These are phyloP conservation scores for Tringa solitaria DNA, from an alignment of 2,113 vertebrate species.

Conservation along the genomic window DNA sequence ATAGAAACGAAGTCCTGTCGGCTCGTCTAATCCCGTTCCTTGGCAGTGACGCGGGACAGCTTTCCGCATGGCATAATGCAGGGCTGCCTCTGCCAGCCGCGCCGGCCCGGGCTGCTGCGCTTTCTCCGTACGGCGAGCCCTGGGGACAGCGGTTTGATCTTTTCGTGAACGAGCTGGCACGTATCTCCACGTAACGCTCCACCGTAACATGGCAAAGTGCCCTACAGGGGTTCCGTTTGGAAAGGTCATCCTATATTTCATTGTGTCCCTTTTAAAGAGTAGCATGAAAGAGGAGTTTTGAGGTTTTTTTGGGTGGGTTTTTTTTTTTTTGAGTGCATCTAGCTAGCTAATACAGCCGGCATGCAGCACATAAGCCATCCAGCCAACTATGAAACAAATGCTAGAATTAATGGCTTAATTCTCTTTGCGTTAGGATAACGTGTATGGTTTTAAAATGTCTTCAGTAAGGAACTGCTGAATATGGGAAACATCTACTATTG, in stretches of 20 bases:
- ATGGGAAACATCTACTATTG: neutral
- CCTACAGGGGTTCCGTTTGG: neutral
- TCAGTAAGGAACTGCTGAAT: conserved; percentile 34
- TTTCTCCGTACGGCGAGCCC: neutral
- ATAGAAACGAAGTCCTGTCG: neutral
- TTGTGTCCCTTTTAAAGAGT: neutral
- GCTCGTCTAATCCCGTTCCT: neutral
- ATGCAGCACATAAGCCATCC: neutral
- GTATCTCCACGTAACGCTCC: rapidly evolving
- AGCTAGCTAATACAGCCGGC: neutral
- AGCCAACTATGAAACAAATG: conserved; percentile 15
- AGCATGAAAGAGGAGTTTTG: neutral
- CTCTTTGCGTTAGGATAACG: conserved; percentile 34
- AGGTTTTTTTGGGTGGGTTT: too few relatives aligned
- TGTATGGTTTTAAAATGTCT: neutral
- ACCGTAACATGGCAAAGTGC: rapidly evolving
- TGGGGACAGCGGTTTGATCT: rapidly evolving
- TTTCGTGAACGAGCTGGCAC: neutral
- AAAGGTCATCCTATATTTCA: neutral
- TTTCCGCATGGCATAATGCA: neutral
- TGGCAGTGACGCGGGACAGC: neutral
- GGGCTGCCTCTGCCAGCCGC: neutral
- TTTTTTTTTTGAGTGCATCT: neutral
- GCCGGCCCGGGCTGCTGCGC: neutral
- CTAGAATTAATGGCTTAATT: conserved; percentile 55